Base-by-base conservation (phyloP, 2,113 vertebrate species). In the Rhagologus leucostigma region DNA sequence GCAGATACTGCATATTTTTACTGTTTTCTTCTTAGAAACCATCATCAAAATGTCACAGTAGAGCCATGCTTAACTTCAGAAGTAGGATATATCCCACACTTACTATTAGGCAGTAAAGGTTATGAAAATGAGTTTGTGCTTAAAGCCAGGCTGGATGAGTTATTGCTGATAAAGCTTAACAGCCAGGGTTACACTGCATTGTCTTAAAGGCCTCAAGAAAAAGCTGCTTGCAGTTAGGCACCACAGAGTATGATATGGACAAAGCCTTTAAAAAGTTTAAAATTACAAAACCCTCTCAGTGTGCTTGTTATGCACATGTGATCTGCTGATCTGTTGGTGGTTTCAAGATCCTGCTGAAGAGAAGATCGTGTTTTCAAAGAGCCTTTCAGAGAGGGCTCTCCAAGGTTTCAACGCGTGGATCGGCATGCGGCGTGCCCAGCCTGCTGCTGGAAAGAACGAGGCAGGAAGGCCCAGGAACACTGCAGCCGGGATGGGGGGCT, bases 331-430 rank as follows among this genome's bases (percentile, higher is more conserved):
- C 18, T 33, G 5, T 5, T 4, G 22, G 24, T 9, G 6, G 30
- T 8, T 44, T 12, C 11, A 6, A 6, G 33, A 52, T 37, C 12
- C 50, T 49, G 1, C 13, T 15, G 16, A 35, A 27, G 59, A 44
- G 56, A 63, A 1, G 42, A 22, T 1, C 0, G 0, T 11, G 23
- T 14, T 60, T 71, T n/a, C 37, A n/a, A 39, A 53, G 14, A 13
- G 26, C 21, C 32, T 37, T 71, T 65, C 47, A 1, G 32, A 15
- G 16, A 29, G 19, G 15, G 27, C 22, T 67, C 13, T 13, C 41
- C 21, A 7, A 23, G 0, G 2, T 30, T 63, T 24, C 57, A 5
- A 12, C 13, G 27, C 0, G 3, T 1, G 6, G 8, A 16, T 0
- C 9, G 76, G 17, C 47, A 4, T 1, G 1, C 3, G 1, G 52